Evolutionary conservation across 1,140 invertebrate genomes (phyloP), one percentile per base, ranked within the genome.

Genomic region (Cepaea nemoralis): DNA sequence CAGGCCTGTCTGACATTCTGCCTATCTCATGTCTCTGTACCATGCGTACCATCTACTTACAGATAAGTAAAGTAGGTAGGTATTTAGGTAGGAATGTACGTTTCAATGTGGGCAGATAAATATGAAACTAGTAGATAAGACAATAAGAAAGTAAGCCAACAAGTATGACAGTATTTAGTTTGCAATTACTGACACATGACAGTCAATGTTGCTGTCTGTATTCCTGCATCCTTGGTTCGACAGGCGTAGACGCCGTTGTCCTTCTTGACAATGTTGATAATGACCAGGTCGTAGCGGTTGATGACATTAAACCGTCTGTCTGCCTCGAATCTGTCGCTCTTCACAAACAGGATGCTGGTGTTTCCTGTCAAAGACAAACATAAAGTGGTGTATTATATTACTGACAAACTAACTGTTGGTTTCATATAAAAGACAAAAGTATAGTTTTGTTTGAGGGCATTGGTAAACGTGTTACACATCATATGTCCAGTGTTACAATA

Each of bases 221-320:
- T 76, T 27, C 69, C 78, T 14, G 70, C 70, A 45, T 83, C 66
- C 73, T 77, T 82, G 42, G 76, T 71, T 48, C 31, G n/a, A 31
- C 75, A 78, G 10, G 45, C 75, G 66, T 55, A 77, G n/a, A 40
- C 35, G 45, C 66, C 39, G 50, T 82, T 77, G 42, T 82, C 74
- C 27, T 33, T 75, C 55, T 55, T 77, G 12, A 2, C n/a, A 31
- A 75, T 37, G 35, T 77, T 69, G 10, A 40, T 40, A 59, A 80
- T 77, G 80, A 48, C 63, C 35, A 78, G 50, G 73, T 85, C 77
- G 75, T 76, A 77, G 74, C 79, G 40, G 45, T 84, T 73, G 63
- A 22, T 39, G 73, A 74, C 27, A 35, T 45, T 24, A 73, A 69
- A 55, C 45, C 69, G 31, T 67, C 66, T n/a, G 76, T 82, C 31